Base-by-base conservation (phyloP, 2,797 vertebrate genomes). In the Harpagifer antarcticus region DNA sequence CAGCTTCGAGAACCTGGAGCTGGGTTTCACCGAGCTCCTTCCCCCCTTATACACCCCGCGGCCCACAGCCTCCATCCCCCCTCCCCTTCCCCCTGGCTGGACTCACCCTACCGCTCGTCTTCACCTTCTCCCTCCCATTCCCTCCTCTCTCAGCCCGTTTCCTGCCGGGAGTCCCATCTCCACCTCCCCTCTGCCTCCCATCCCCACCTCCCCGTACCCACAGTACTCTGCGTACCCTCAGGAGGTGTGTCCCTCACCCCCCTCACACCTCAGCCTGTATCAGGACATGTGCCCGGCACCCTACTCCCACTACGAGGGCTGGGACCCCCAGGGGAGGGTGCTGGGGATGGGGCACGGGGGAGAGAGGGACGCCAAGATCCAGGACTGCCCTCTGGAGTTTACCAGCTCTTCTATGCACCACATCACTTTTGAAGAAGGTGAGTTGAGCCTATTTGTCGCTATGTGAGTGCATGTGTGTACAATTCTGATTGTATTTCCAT, bases 361-460 rank as follows among this genome's bases (percentile, higher is more conserved):
- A 20, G 93, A 92, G 44, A 86, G 88, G 43, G 86, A 94, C 8
- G 74, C 76, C 58, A 94, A 95, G 82, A 82, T 90, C 69, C 93
- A 92, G 75, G 94, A 94, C 52, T 90, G 86, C 33, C 83, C 90
- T 16, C 72, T 93, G 81, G 92, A 93, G 72, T 95, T 94, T 57
- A 92, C 85, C 91, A 95, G 92, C 95, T 94, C 93, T 74, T 92
- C 96, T 16, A 96, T 97, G 93, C 96, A 97, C 81, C 96, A 96
- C 79, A 96, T 98, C 81, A 98, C 97, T 45, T 93, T 98, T 92
- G 97, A 98, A 88, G 97, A 98, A 96, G 97, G 97, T 97, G 85
- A 84, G 92, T 33, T 15, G 2, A 3, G 14, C 47, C 9, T 19
- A 14, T 45, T 44, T 7, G 9, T 60, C 13, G 49, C n/a, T 4